Percentiles rank a stretch among this genome's conserved stretches.
Evolutionary conservation across 2,888 invertebrate species (phyloP).

Genomic region (Acleris laterana): DNA sequence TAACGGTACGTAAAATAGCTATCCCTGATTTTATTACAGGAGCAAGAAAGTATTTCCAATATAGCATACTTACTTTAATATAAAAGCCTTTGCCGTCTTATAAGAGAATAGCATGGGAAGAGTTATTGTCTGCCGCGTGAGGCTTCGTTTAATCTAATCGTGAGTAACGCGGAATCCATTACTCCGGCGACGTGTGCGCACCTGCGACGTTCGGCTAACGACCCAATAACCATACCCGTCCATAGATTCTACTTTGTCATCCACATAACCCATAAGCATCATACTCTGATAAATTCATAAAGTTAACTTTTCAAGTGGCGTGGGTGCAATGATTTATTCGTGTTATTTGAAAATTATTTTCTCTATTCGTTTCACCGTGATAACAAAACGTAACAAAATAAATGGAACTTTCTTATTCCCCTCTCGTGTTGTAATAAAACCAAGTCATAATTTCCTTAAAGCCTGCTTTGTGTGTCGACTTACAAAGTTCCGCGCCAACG

Average conservation of each 20-base stretch:
- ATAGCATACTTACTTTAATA: constrained; percentile 44
- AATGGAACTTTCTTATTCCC: background rate
- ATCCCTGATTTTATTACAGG: background rate
- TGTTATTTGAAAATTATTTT: too few relatives aligned
- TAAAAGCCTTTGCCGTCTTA: constrained; percentile 43
- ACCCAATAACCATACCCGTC: constrained; percentile 3
- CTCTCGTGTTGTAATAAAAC: constrained; percentile 21
- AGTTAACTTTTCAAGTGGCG: too few relatives aligned
- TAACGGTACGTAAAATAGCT: constrained; percentile 1
- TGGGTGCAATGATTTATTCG: too few relatives aligned
- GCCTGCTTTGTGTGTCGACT: constrained; percentile 27
- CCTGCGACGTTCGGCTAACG: constrained; percentile 12
- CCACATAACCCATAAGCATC: background rate
- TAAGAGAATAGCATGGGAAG: constrained; percentile 41
- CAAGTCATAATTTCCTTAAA: constrained; percentile 24
- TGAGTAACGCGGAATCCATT: constrained; percentile 24
- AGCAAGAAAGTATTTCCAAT: constrained; percentile 39
- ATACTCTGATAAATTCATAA: too few relatives aligned
- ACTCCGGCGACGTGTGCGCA: constrained; percentile 11
- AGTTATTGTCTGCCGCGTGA: constrained; percentile 42
- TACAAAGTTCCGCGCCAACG: constrained; percentile 25
- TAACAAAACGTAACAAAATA: background rate
- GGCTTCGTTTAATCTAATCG: constrained; percentile 46
- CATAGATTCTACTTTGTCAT: constrained; percentile 1
- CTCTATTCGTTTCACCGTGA: too few relatives aligned